These are phyloP conservation scores for Leontocebus nigricollis DNA, from an alignment of 2,797 vertebrate genomes.

Conservation along the genomic window DNA sequence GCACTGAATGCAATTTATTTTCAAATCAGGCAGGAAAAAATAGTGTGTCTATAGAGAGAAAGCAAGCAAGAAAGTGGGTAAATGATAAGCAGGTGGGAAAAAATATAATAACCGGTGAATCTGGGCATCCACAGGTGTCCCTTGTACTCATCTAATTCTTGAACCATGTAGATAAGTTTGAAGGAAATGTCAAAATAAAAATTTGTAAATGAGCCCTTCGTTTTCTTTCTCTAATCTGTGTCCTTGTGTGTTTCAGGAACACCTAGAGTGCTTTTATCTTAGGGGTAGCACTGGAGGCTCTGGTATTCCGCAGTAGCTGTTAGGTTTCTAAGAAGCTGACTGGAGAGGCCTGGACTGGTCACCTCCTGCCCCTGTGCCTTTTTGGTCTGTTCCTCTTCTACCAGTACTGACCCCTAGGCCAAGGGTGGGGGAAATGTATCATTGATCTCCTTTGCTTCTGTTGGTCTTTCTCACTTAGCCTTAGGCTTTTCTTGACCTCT, in stretches of 20 bases:
- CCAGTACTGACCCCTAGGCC: no score
- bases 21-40: background rate
- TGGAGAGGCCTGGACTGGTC: background rate
- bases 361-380: background rate
- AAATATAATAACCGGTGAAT: background rate
- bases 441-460: background rate
- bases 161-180: background rate
- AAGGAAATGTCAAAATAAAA: background rate
- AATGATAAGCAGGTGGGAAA: background rate
- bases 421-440: background rate
- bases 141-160: background rate
- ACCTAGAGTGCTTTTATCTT: background rate
- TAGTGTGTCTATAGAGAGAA: background rate
- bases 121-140: background rate
- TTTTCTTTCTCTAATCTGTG: background rate
- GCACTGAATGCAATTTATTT: background rate
- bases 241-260: background rate
- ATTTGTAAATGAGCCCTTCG: background rate
- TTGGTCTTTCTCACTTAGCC: background rate
- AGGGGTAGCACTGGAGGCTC: background rate
- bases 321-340: no score
- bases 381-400: background rate
- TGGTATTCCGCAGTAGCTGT: fast-evolving
- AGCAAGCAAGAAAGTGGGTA: no score
- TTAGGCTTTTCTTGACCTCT: background rate